Percentiles rank a stretch among this genome's conserved stretches.
These are phyloP conservation scores for Vulpes ferrilata DNA, from an alignment of 2,113 vertebrate species.

Conservation along the genomic window DNA sequence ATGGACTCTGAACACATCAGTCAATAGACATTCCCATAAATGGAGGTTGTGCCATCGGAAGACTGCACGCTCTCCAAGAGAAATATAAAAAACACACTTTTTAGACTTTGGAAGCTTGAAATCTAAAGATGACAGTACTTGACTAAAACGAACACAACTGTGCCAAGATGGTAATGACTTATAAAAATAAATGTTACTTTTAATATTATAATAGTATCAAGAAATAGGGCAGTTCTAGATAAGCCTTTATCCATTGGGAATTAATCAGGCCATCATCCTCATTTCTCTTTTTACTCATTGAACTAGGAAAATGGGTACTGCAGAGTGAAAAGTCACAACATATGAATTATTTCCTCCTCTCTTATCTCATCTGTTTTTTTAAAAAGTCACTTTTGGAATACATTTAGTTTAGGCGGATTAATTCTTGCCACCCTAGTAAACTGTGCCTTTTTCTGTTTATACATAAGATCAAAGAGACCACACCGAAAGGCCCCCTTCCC, in stretches of 20 bases:
- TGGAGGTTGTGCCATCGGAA: not conserved
- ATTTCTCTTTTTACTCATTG: not conserved
- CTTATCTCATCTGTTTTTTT: not conserved
- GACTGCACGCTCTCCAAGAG: not conserved
- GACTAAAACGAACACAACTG: not conserved
- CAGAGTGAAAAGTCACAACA: not conserved
- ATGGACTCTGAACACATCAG: not conserved
- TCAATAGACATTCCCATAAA: not conserved
- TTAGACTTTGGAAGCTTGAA: not conserved
- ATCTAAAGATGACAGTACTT: not conserved
- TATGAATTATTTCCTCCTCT: not conserved
- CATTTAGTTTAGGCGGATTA: not conserved
- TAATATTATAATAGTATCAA: not conserved
- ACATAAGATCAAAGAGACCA: not conserved
- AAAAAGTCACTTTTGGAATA: not conserved
- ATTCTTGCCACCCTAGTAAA: not conserved
- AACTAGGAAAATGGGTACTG: not conserved
- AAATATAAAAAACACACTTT: not conserved
- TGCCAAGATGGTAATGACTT: conserved; percentile 37
- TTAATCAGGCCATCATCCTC: conserved; percentile 7
- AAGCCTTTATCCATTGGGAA: not conserved
- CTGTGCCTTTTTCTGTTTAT: not conserved
- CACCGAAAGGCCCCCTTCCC: not conserved
- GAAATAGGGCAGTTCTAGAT: conserved; percentile 48
- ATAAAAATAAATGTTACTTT: conserved; percentile 6